Conservation (phyloP, 2,888 invertebrate species). For the Sphaerophoria taeniata region DNA sequence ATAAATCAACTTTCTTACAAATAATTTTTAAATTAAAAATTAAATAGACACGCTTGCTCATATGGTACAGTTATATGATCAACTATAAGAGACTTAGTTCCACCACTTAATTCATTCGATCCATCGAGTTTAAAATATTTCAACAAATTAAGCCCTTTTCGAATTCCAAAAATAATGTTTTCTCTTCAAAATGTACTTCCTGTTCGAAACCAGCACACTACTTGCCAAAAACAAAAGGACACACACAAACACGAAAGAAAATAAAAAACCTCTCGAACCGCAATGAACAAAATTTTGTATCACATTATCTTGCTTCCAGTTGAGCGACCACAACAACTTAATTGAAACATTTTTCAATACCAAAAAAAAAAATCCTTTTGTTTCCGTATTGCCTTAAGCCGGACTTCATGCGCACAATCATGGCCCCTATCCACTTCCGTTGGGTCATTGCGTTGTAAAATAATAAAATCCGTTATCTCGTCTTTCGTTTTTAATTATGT, state of each 20-base stretch:
- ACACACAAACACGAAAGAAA: background rate
- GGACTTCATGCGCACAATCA: background rate
- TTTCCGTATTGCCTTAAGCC: background rate
- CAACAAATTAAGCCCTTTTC: too few relatives aligned
- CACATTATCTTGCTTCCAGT: constrained; percentile 30
- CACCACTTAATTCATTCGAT: too few relatives aligned
- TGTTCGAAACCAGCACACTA: background rate
- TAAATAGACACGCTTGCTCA: too few relatives aligned
- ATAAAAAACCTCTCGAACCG: background rate
- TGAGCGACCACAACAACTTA: constrained; percentile 19
- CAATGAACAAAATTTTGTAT: constrained; percentile 13
- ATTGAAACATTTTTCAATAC: constrained; percentile 31
- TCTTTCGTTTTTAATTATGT: constrained; percentile 3
- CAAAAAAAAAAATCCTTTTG: constrained; percentile 15
- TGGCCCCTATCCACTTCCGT: too few relatives aligned
- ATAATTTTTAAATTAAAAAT: too few relatives aligned
- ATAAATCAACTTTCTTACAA: too few relatives aligned
- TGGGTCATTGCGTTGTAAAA: background rate
- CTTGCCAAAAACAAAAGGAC: background rate
- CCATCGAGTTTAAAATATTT: too few relatives aligned
- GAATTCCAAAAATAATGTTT: background rate
- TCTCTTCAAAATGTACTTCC: background rate
- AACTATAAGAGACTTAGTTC: too few relatives aligned
- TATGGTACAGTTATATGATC: too few relatives aligned
- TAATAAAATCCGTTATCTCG: constrained; percentile 3